Evolutionary conservation across 2,797 vertebrate species (phyloP).

Genomic region (Clarias fuscus): DNA sequence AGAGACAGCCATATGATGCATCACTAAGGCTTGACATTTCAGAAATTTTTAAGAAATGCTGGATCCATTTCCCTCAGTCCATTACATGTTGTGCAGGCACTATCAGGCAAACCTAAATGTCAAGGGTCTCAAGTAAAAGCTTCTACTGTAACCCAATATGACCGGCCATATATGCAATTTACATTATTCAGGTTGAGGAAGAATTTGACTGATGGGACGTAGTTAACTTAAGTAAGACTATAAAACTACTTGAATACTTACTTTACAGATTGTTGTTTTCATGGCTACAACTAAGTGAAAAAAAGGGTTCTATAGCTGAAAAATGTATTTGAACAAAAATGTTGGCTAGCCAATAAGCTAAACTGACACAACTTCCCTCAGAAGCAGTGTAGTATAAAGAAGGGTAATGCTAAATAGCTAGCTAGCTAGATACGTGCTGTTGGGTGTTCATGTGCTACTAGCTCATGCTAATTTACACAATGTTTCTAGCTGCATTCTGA

Average conservation of each 20-base stretch:
- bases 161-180: conserved; percentile 20
- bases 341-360: background rate
- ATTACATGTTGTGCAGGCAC: conserved; percentile 27
- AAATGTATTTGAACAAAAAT: background rate
- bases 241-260: background rate
- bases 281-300: background rate
- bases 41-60: background rate
- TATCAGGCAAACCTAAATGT: conserved; percentile 50
- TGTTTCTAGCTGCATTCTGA: background rate
- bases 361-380: background rate
- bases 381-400: background rate
- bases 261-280: background rate
- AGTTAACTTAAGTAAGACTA: background rate
- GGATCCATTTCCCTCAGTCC: background rate
- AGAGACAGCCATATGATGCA: conserved; percentile 26
- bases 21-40: conserved; percentile 47
- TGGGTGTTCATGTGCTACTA: background rate
- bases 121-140: conserved; percentile 49
- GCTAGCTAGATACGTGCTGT: background rate
- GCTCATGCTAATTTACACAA: background rate
- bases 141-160: conserved; percentile 10
- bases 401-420: background rate
- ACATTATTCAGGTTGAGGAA: conserved; percentile 1
- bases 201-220: too few species aligned
- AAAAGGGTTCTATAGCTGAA: background rate